A percentile compares a stretch with the other conserved stretches of the same genome.
Evolutionary conservation across 2,797 vertebrate genomes (phyloP).

Genomic region (Basileuterus tristriatus): DNA sequence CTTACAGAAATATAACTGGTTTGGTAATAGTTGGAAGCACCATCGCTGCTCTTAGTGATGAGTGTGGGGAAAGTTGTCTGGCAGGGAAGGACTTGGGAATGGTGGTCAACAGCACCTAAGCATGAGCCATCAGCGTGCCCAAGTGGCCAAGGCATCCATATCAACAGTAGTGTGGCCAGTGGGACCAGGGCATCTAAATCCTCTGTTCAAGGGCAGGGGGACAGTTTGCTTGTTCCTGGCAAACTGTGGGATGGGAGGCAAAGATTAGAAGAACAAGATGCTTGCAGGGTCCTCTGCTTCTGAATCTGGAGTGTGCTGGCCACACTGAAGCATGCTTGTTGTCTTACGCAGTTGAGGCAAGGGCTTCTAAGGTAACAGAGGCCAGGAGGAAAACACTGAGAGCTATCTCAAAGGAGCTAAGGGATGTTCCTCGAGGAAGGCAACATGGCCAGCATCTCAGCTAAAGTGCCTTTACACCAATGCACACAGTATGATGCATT

Average conservation of each 20-base stretch:
- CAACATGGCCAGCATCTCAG: not conserved
- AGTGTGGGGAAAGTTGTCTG: not conserved
- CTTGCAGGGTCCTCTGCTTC: not conserved
- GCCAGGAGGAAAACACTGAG: no score
- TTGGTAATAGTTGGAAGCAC: not conserved
- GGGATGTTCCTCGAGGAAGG: not conserved
- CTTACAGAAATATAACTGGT: not conserved
- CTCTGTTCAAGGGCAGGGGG: not conserved
- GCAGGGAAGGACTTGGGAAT: not conserved
- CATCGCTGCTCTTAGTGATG: not conserved
- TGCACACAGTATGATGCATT: not conserved
- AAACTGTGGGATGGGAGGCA: not conserved
- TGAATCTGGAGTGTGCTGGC: not conserved
- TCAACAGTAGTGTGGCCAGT: not conserved
- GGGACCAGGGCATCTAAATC: not conserved
- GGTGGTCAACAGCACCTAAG: not conserved
- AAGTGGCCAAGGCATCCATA: not conserved
- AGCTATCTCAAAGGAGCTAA: not conserved
- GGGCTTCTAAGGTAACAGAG: not conserved
- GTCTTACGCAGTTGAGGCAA: rapidly evolving
- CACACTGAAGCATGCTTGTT: not conserved
- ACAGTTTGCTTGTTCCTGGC: not conserved
- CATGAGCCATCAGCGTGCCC: not conserved
- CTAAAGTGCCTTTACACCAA: not conserved
- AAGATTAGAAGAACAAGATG: not conserved